Percentiles rank a stretch among this genome's conserved stretches.
Conservation (phyloP, 2,888 invertebrate genomes). For the Lasioglossum leucozonium region DNA sequence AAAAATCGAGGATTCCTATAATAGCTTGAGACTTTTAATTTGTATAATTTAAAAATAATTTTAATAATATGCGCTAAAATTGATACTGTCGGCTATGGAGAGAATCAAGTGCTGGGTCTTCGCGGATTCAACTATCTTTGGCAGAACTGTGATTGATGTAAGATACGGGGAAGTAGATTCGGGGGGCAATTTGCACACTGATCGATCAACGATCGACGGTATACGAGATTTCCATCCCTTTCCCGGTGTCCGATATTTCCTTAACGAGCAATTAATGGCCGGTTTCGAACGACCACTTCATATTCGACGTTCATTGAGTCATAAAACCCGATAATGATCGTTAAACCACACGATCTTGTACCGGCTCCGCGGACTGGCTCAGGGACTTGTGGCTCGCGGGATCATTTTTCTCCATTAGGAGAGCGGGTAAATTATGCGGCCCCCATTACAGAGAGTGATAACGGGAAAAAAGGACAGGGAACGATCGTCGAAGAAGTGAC, state of each 20-base stretch:
- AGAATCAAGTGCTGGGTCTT: not conserved
- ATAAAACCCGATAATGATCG: constrained; percentile 57
- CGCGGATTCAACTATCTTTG: not conserved
- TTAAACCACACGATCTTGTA: constrained; percentile 42
- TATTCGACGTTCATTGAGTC: constrained; percentile 54
- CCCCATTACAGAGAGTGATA: constrained; percentile 9
- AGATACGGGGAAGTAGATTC: not conserved
- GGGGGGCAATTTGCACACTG: not conserved
- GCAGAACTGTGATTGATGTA: not conserved
- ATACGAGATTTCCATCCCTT: not conserved
- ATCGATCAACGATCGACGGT: not conserved
- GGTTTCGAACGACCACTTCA: constrained; percentile 34
- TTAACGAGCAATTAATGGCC: constrained; percentile 43
- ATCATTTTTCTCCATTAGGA: constrained; percentile 44
- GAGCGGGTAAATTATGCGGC: constrained; percentile 41
- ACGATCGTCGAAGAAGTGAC: constrained; percentile 35
- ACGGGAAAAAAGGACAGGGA: not conserved
- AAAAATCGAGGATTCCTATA: too few species aligned
- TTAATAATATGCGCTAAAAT: not conserved
- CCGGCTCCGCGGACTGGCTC: constrained; percentile 3
- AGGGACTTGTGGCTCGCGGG: not conserved
- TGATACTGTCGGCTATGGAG: not conserved
- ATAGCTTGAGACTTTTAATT: too few species aligned
- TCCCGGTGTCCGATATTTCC: not conserved
- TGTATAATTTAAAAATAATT: too few species aligned